A percentile compares a stretch with the other conserved stretches of the same genome.
Evolutionary conservation across 2,888 invertebrate genomes (phyloP).

Genomic region (Brenthis daphne): DNA sequence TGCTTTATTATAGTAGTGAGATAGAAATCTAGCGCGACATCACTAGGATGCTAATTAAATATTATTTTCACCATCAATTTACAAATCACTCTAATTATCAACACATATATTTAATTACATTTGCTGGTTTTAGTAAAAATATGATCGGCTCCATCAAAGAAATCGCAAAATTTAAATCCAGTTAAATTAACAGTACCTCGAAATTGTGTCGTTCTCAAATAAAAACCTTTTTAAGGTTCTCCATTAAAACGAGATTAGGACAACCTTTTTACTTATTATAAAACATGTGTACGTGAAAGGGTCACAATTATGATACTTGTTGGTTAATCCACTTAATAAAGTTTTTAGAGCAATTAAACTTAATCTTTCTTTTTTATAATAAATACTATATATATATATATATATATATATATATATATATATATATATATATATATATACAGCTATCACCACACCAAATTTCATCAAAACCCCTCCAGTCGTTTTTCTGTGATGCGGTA

Average conservation of each 20-base stretch:
- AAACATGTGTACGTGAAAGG: conserved; percentile 22
- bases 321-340: conserved; percentile 23
- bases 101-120: neutral
- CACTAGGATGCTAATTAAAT: neutral
- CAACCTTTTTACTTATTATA: conserved; percentile 26
- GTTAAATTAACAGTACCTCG: conserved; percentile 14
- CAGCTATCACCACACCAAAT: no score
- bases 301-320: conserved; percentile 24
- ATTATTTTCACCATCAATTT: neutral
- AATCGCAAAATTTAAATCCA: conserved; percentile 20
- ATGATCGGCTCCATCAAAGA: conserved; percentile 15
- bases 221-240: conserved; percentile 23
- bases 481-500: no score
- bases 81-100: neutral
- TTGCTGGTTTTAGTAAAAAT: neutral
- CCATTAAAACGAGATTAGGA: conserved; percentile 28
- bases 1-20: no score
- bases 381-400: neutral
- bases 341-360: conserved; percentile 7
- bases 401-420: no score
- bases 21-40: no score
- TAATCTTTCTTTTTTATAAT: conserved; percentile 1
- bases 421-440: no score
- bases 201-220: conserved; percentile 12
- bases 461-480: no score